Percentiles rank a stretch among this genome's conserved stretches.
phyloP scores from a whole-genome alignment of 2,113 vertebrate species.

The Neoarius graeffei region DNA sequence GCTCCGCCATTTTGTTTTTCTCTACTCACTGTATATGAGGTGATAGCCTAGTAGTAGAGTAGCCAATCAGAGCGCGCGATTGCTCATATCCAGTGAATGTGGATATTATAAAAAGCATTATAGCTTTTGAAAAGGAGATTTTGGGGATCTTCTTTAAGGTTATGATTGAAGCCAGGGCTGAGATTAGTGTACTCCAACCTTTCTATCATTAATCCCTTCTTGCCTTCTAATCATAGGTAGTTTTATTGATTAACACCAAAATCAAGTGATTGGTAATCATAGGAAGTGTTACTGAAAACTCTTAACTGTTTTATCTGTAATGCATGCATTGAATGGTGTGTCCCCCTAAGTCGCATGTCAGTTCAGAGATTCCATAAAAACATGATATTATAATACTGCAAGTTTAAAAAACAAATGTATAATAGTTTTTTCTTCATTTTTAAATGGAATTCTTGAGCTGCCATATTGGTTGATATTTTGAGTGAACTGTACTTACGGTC shows the following conservation, averaged over 20 bases:
- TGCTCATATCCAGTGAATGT: too few species aligned
- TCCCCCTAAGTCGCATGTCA: conserved; percentile 55
- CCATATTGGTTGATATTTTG: conserved; percentile 49
- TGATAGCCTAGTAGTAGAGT: too few species aligned
- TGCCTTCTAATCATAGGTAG: not conserved
- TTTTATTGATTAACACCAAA: not conserved
- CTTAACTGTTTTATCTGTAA: not conserved
- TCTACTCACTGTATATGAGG: too few species aligned
- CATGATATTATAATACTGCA: not conserved
- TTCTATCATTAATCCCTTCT: not conserved
- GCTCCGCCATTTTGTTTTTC: too few species aligned
- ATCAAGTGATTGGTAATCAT: not conserved
- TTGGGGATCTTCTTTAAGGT: not conserved
- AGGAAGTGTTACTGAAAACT: conserved; percentile 2
- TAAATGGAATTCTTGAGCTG: conserved; percentile 57
- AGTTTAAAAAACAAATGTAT: not conserved
- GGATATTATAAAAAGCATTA: not conserved
- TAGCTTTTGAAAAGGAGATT: not conserved
- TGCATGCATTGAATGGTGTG: conserved; percentile 26
- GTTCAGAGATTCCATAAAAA: conserved; percentile 53
- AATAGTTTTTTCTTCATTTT: not conserved
- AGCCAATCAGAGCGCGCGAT: too few species aligned
- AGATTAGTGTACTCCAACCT: not conserved
- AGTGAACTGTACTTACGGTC: conserved; percentile 45
- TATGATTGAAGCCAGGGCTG: not conserved